Conservation (phyloP, 53 echinoderm and acorn worm species). For the Patiria pectinifera region DNA sequence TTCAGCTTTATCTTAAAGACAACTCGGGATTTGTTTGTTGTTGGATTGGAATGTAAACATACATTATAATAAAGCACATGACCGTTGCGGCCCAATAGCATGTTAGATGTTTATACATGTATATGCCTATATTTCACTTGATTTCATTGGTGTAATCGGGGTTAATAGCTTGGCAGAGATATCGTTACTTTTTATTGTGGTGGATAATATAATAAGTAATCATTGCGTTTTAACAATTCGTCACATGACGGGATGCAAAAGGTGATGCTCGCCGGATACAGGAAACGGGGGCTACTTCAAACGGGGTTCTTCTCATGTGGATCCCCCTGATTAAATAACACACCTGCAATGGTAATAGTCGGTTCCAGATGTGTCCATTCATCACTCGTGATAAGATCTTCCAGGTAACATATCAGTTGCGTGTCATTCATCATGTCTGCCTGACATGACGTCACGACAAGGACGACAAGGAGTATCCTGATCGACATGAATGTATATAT, state of each 20-base stretch:
- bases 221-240: too few relatives aligned
- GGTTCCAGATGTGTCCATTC: slow-evolving; percentile 19
- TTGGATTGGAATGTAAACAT: too few relatives aligned
- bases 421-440: slow-evolving; percentile 22
- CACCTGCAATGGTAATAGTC: neutral
- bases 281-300: neutral
- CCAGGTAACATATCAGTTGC: slow-evolving; percentile 1
- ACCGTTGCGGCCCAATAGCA: too few relatives aligned
- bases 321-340: neutral
- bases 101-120: too few relatives aligned
- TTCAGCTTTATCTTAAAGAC: neutral
- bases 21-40: neutral
- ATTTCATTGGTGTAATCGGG: too few relatives aligned
- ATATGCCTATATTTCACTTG: too few relatives aligned
- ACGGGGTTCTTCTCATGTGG: neutral
- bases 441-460: slow-evolving; percentile 32
- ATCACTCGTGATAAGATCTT: neutral
- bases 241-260: too few relatives aligned
- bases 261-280: neutral
- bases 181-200: too few relatives aligned
- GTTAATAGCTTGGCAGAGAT: too few relatives aligned
- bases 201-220: too few relatives aligned
- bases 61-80: too few relatives aligned
- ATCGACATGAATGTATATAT: too few relatives aligned
- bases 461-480: slow-evolving; percentile 25